Evolutionary conservation across 2,113 vertebrate genomes (phyloP).

Genomic region (Cochlearius cochlearius): DNA sequence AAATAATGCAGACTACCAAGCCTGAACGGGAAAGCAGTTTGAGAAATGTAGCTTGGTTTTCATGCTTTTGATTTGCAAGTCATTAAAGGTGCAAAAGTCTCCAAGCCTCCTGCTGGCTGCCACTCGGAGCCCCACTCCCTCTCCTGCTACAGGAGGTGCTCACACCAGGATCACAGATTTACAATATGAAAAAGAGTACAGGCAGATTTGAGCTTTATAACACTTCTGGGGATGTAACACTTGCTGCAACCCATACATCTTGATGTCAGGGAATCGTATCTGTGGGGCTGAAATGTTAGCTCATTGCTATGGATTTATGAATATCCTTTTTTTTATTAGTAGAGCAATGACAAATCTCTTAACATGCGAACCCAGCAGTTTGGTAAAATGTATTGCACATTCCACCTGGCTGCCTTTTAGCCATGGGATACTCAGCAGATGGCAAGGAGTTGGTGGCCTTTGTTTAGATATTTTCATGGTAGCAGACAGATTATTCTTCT

Average conservation of each 20-base stretch:
- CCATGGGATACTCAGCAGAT: neutral
- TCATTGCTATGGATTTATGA: slow-evolving; percentile 51
- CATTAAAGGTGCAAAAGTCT: slow-evolving; percentile 61
- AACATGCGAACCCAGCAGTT: neutral
- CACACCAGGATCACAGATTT: slow-evolving; percentile 30
- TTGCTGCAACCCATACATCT: slow-evolving; percentile 26
- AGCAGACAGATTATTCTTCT: neutral
- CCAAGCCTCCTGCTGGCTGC: slow-evolving; percentile 60
- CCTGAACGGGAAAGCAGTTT: slow-evolving; percentile 59
- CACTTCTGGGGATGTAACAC: slow-evolving; percentile 42
- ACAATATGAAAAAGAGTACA: neutral
- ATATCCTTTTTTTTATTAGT: neutral
- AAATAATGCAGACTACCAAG: slow-evolving; percentile 57
- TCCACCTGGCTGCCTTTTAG: neutral
- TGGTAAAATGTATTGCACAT: neutral
- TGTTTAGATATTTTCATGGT: neutral
- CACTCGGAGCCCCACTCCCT: slow-evolving; percentile 17
- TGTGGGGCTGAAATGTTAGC: slow-evolving; percentile 40
- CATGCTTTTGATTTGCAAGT: slow-evolving; percentile 76
- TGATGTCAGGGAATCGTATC: neutral
- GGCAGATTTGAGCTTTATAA: slow-evolving; percentile 49
- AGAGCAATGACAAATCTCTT: slow-evolving; percentile 8
- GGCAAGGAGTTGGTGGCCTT: neutral
- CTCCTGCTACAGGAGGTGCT: slow-evolving; percentile 40
- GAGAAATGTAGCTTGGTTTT: slow-evolving; percentile 58